phyloP scores from a whole-genome alignment of 2,888 invertebrate species.

The Synanthedon vespiformis region DNA sequence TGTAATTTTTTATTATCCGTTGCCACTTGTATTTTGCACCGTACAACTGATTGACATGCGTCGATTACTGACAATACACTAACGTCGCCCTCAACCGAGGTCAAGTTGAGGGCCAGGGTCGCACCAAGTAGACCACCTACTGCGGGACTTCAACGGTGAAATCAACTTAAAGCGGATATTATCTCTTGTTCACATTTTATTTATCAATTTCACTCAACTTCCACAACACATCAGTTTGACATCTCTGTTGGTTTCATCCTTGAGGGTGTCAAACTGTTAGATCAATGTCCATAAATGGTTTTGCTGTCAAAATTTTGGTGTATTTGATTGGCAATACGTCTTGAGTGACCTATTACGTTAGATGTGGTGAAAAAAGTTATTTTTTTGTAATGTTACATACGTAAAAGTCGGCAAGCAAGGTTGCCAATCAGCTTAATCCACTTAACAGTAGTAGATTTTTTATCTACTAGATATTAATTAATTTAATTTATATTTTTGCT shows the following conservation, averaged over 20 bases:
- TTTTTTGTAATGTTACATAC: no score
- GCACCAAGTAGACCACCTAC: conserved; percentile 16
- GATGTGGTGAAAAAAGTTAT: no score
- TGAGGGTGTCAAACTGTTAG: not conserved
- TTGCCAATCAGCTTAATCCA: no score
- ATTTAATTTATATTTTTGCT: no score
- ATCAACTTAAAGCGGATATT: not conserved
- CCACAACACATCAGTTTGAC: not conserved
- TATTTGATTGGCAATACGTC: not conserved
- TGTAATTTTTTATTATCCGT: not conserved
- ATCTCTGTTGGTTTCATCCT: not conserved
- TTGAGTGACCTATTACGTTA: not conserved
- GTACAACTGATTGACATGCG: conserved; percentile 13
- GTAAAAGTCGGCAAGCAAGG: no score
- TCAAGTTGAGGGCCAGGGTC: conserved; percentile 20
- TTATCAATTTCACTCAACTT: no score
- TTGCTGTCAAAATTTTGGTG: not conserved
- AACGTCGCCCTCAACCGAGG: conserved; percentile 16
- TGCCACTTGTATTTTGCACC: not conserved
- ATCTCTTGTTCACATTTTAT: no score
- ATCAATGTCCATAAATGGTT: not conserved
- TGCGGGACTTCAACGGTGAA: conserved; percentile 6
- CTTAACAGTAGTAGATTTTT: no score
- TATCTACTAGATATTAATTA: no score
- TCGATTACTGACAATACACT: conserved; percentile 12